Evolutionary conservation across 1,140 invertebrate genomes (phyloP).

Genomic region (Cydia fagiglandana): DNA sequence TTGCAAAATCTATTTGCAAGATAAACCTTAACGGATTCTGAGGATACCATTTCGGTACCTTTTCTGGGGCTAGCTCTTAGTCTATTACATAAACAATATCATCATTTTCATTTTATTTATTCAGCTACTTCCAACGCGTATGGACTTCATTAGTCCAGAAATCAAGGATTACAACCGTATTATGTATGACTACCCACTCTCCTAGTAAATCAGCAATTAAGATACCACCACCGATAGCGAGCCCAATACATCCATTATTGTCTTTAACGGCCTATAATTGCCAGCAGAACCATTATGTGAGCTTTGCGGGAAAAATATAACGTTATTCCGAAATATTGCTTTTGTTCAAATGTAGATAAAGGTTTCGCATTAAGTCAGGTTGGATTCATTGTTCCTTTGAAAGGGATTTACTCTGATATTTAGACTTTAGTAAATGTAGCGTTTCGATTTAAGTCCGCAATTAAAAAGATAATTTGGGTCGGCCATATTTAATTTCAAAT

Average conservation of each 20-base stretch:
- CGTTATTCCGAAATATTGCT: constrained; percentile 48
- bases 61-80: too few relatives aligned
- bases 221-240: constrained; percentile 49
- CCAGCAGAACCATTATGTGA: constrained; percentile 47
- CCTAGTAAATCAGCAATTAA: constrained; percentile 52
- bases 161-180: constrained; percentile 39
- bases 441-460: background rate
- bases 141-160: constrained; percentile 38
- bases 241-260: constrained; percentile 48
- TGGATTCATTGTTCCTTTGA: constrained; percentile 2
- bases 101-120: background rate
- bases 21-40: too few relatives aligned
- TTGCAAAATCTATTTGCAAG: too few relatives aligned
- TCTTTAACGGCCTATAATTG: constrained; percentile 54
- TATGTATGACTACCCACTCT: constrained; percentile 38
- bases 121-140: background rate
- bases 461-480: background rate
- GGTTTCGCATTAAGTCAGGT: constrained; percentile 23
- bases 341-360: constrained; percentile 37
- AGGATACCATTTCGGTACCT: too few relatives aligned
- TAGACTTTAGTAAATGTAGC: background rate
- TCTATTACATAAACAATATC: too few relatives aligned
- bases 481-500: too few relatives aligned
- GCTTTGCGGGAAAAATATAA: constrained; percentile 53
- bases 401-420: constrained; percentile 7